These are phyloP conservation scores for Taxidea taxus DNA, from an alignment of 2,113 vertebrate genomes.

Conservation along the genomic window DNA sequence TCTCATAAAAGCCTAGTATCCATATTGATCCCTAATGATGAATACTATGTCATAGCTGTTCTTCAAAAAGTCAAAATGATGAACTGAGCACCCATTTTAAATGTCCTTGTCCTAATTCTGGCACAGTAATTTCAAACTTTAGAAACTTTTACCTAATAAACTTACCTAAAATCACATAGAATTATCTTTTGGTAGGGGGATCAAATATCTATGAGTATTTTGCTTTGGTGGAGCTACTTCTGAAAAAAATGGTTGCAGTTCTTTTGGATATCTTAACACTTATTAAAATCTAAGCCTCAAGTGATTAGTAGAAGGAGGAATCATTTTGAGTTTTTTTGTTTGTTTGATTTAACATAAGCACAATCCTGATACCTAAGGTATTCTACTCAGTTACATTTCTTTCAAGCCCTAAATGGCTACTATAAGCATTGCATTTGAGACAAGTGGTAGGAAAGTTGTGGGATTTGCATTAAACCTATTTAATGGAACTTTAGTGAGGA, in stretches of 20 bases:
- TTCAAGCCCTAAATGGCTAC: neutral
- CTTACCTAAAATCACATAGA: neutral
- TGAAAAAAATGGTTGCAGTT: neutral
- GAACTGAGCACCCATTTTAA: conserved; percentile 2
- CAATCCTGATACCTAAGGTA: neutral
- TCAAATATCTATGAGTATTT: neutral
- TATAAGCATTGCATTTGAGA: neutral
- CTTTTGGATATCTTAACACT: neutral
- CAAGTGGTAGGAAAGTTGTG: neutral
- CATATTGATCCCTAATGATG: conserved; percentile 50
- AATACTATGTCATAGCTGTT: neutral
- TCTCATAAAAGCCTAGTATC: conserved; percentile 41
- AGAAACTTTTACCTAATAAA: neutral
- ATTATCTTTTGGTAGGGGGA: neutral
- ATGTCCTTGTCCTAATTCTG: conserved; percentile 44
- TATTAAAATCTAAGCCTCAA: neutral
- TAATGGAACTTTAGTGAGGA: neutral
- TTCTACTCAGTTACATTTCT: neutral
- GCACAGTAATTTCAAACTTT: conserved; percentile 37
- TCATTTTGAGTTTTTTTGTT: neutral
- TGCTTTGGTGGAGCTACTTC: neutral
- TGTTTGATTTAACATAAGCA: neutral
- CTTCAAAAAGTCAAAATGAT: conserved; percentile 40
- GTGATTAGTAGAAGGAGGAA: neutral
- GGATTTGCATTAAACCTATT: neutral